Evolutionary conservation across 2,888 invertebrate species (phyloP), one percentile per base, ranked within the genome.

Genomic region (Oscheius sp.): DNA sequence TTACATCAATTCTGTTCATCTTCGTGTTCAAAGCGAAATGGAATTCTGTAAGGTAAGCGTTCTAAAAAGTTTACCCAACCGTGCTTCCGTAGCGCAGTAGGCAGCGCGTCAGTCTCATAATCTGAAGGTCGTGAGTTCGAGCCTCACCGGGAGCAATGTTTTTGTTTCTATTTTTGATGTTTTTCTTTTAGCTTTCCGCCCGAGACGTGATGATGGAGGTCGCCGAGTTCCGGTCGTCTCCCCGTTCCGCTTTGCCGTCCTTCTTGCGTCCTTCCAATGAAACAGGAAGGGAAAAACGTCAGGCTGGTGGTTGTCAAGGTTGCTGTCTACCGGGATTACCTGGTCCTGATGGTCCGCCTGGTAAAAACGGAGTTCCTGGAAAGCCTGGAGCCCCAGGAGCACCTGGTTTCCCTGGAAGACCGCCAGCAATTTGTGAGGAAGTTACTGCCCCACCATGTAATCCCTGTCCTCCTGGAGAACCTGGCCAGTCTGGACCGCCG

Each of bases 61-160:
- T 47, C 24, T 22, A 12, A 4, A 4, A 86, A 86, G 78, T 85
- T 83, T 36, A 9, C 47, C 3, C 22, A 12, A 28, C 54, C 28
- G 36, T 0, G 77, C 79, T 75, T 77, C 75, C 77, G 76, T 80
- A 78, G 80, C 81, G 91, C 92, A 92, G 92, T 91, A 91, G 92
- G 92, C 90, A 92, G 92, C 91, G 92, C 92, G 92, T 92, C 91
- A 92, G 91, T 92, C 92, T 92, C 91, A 92, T 92, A 91, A 92
- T 92, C 91, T 92, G 91, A 93, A 92, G 92, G 92, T 92, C 92
- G 92, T 92, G 92, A 92, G 92, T 93, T 92, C 92, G 92, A 93
- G 91, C 92, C 92, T 92, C 92, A n/a, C n/a, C n/a, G n/a, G n/a
- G n/a, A n/a, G n/a, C n/a, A n/a, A n/a, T n/a, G n/a, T n/a, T n/a